Base-by-base conservation (phyloP, 1,140 invertebrate genomes). In the Drosophila punjabiensis region DNA sequence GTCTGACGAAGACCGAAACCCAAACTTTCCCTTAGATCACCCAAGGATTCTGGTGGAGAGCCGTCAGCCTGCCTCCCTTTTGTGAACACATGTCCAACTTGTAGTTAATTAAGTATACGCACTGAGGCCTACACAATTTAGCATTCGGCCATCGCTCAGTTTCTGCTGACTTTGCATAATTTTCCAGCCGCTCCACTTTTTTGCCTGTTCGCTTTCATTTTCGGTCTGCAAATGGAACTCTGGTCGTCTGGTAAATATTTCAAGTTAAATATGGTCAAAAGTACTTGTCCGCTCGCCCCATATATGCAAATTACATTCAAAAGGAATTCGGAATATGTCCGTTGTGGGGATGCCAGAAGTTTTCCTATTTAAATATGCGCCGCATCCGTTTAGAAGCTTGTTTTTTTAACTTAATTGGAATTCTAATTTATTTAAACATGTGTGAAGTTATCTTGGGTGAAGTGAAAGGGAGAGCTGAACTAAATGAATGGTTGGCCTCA, bases 51-150 rank as follows among this genome's bases (percentile, higher is more conserved):
- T 18, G 30, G n/a, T 14, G n/a, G n/a, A 32, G 56, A 45, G 55
- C 16, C 47, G 3, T 10, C 20, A 20, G 4, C 6, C 39, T 10
- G n/a, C 13, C 47, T 53, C 24, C 20, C 56, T 55, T 59, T 69
- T 41, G 52, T n/a, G 48, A 77, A 73, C 75, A 90, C 76, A 70
- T 85, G 81, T 76, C 62, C 60, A 68, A 59, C 61, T 79, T 79
- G 70, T 76, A 76, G 81, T 85, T 89, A 89, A 89, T 89, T 89
- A 90, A 89, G 85, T 85, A 88, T 79, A 89, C 85, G 78, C 81
- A 85, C 55, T 65, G 70, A 58, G 48, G 67, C 55, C 86, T 81
- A 53, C 37, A 61, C 77, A 89, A 69, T 79, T 87, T 89, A 43
- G 53, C 77, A 59, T 79, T 43, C 24, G 60, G 45, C 35, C 77